Percentiles rank a stretch among this genome's conserved stretches.
phyloP scores from a whole-genome alignment of 2,797 vertebrate species.

The Galago senegalensis region DNA sequence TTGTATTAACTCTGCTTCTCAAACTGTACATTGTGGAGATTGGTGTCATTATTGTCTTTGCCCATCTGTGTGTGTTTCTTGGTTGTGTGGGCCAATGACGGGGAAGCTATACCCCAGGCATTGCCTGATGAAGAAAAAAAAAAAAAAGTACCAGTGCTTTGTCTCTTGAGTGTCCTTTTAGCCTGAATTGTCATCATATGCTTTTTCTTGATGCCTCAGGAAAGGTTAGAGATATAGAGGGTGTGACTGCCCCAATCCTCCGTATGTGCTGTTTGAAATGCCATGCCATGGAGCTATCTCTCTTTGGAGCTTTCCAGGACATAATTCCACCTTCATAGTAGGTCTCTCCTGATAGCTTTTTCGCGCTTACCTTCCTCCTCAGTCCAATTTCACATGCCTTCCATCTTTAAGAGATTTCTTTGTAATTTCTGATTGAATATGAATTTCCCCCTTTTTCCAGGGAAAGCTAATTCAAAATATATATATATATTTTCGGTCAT shows the following conservation, averaged over 20 bases:
- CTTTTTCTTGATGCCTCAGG: not conserved
- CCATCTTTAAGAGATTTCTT: not conserved
- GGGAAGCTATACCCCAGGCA: not conserved
- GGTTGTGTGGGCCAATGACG: rapidly evolving
- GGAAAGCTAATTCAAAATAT: not conserved
- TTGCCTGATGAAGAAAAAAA: not conserved
- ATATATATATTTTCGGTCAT: not conserved
- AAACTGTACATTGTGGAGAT: not conserved
- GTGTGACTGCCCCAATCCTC: not conserved
- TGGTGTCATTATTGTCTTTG: not conserved
- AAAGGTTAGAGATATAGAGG: not conserved
- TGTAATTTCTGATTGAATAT: not conserved
- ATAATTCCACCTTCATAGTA: not conserved
- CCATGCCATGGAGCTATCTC: not conserved
- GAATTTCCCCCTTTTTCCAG: not conserved
- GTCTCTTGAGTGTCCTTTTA: not conserved
- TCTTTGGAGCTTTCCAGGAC: not conserved
- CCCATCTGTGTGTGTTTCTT: rapidly evolving
- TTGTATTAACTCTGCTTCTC: not conserved
- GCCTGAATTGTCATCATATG: rapidly evolving
- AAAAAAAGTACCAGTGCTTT: too few species aligned
- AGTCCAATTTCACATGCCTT: not conserved
- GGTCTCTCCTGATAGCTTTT: not conserved
- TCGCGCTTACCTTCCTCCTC: not conserved
- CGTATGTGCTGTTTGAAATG: not conserved